Base-by-base conservation (phyloP, 1,140 invertebrate species). In the Bombus consobrinus region DNA sequence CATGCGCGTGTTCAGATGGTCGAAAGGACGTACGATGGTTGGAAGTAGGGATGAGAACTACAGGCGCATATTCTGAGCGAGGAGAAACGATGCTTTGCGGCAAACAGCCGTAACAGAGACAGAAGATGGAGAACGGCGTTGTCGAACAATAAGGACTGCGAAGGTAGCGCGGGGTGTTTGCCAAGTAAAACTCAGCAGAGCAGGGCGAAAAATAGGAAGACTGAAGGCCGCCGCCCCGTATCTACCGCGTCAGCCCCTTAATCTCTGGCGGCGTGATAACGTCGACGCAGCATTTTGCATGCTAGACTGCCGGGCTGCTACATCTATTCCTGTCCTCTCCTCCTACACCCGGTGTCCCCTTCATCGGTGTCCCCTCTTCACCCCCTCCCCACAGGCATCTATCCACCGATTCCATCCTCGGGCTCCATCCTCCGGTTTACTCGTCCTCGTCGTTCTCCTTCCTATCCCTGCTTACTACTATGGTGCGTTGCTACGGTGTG, bases 231-330 rank as follows among this genome's bases (percentile, higher is more conserved):
- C 77, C 47, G 57, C 64, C 77, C 89, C 88, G 89, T 92, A 92
- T 91, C 91, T 89, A 92, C 88, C 83, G 85, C 87, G 90, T 92
- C 92, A 93, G 91, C 91, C 90, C 92, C 90, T 93, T 93, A 90
- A 93, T 92, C 92, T 92, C 87, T 88, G 88, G 87, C 86, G 86
- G 92, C 89, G 91, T 92, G 90, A 93, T 93, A 93, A 93, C 91
- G 92, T 93, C 90, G 92, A 93, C 92, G 92, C 91, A 92, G 92
- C 92, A 92, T 93, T 93, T 92, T 93, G 92, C 91, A 93, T 93
- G 92, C 90, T 92, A 91, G 91, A 93, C 88, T 90, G 91, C 87
- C 68, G 53, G 80, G 32, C 89, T 86, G 87, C 81, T 88, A 90
- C 87, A 90, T 91, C 89, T 82, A 87, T 90, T 87, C 84, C 77